Percentiles rank a stretch among this genome's conserved stretches.
Conservation (phyloP, 2,113 vertebrate genomes). For the Oryzias melastigma region DNA sequence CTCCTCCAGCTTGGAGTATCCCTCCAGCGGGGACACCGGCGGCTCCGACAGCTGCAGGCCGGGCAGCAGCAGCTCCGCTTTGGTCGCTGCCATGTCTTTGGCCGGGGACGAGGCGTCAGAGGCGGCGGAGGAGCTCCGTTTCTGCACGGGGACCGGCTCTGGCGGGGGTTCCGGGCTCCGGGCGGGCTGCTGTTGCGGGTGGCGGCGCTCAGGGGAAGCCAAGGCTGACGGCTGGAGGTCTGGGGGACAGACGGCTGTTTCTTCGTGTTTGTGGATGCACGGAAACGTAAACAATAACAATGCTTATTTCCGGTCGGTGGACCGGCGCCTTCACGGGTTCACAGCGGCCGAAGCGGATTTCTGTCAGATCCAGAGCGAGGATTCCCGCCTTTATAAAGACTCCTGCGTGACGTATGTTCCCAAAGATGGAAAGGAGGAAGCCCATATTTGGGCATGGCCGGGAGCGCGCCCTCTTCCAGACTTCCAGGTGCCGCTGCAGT, state of each 20-base stretch:
- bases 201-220: conserved; percentile 39
- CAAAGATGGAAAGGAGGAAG: conserved; percentile 89
- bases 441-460: conserved; percentile 88
- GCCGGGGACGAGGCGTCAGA: background rate
- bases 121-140: conserved; percentile 14
- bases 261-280: conserved; percentile 12
- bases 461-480: conserved; percentile 50
- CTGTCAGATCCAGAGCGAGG: conserved; percentile 58
- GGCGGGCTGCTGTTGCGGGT: conserved; percentile 28
- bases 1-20: conserved; percentile 91
- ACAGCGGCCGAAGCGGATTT: conserved; percentile 26
- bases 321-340: too few relatives aligned
- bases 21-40: conserved; percentile 87
- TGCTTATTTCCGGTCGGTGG: conserved; percentile 3
- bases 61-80: conserved; percentile 90
- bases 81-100: conserved; percentile 85
- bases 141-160: conserved; percentile 8
- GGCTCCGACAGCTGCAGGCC: conserved; percentile 89
- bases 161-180: conserved; percentile 2
- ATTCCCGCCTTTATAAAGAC: conserved; percentile 78
- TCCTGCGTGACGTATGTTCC: conserved; percentile 90
- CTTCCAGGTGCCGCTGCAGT: background rate
- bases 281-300: conserved; percentile 16
- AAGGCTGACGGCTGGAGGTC: conserved; percentile 20
- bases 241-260: background rate